Percentiles rank a stretch among this genome's conserved stretches.
Conservation (phyloP, 2,888 invertebrate species). For the Spilarctia lutea region DNA sequence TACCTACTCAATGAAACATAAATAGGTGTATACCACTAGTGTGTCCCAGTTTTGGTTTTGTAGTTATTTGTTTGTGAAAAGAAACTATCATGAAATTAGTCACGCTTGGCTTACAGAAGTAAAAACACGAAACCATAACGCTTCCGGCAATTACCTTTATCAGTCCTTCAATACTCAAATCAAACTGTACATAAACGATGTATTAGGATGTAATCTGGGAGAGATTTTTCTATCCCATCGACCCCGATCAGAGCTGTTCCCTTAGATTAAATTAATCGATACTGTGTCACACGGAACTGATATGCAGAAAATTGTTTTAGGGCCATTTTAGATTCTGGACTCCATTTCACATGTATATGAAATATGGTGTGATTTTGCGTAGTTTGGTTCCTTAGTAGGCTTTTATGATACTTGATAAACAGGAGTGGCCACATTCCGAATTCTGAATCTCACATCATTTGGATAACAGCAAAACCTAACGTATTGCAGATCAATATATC, state of each 20-base stretch:
- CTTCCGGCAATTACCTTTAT: constrained; percentile 15
- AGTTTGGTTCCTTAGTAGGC: too few species aligned
- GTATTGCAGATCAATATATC: too few species aligned
- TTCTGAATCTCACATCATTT: too few species aligned
- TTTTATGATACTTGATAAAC: too few species aligned
- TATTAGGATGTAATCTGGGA: not conserved
- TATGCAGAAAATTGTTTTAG: too few species aligned
- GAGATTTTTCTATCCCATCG: not conserved
- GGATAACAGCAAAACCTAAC: too few species aligned
- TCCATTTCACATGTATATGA: too few species aligned
- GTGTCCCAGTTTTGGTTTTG: not conserved
- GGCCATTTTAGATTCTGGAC: too few species aligned
- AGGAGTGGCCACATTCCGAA: too few species aligned
- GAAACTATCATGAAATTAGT: constrained; percentile 9
- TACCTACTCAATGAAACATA: not conserved
- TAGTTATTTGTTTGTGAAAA: constrained; percentile 10
- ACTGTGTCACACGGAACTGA: too few species aligned
- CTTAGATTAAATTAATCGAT: too few species aligned
- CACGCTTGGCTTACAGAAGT: constrained; percentile 9
- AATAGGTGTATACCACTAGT: not conserved
- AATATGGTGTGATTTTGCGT: too few species aligned
- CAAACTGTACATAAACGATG: not conserved
- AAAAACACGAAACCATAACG: not conserved
- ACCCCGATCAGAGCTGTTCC: not conserved
- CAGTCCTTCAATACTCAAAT: constrained; percentile 1